These are phyloP conservation scores for Cygnus buccinator DNA, from an alignment of 2,113 vertebrate genomes.

Conservation along the genomic window DNA sequence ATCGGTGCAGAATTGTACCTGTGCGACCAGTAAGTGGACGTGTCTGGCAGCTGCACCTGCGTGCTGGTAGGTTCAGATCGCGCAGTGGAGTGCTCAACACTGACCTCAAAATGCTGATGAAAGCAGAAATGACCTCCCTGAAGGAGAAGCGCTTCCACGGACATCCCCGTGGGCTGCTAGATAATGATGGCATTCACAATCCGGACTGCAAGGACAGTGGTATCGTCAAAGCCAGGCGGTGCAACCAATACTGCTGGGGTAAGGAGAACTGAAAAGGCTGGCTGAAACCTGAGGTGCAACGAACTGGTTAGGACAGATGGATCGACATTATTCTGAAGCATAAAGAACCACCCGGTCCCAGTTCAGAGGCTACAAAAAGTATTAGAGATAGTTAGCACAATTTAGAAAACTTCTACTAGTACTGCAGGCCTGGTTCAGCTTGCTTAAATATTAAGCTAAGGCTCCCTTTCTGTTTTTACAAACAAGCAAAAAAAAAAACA, in stretches of 20 bases:
- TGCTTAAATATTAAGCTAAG: neutral
- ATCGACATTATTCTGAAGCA: constrained; percentile 70
- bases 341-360: neutral
- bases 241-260: constrained; percentile 84
- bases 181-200: constrained; percentile 87
- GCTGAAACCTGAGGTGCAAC: constrained; percentile 72
- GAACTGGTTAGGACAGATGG: constrained; percentile 81
- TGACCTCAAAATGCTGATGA: constrained; percentile 89
- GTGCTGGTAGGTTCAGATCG: neutral
- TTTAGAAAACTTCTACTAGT: neutral
- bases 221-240: constrained; percentile 85
- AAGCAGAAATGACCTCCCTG: constrained; percentile 76
- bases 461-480: constrained; percentile 17
- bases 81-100: constrained; percentile 34
- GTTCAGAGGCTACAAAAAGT: neutral
- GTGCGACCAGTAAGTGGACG: constrained; percentile 49
- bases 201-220: constrained; percentile 79
- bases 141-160: constrained; percentile 23
- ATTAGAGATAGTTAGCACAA: neutral
- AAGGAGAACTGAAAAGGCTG: constrained; percentile 82
- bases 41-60: constrained; percentile 48
- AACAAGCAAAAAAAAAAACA: too few species aligned
- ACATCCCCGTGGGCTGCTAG: constrained; percentile 73
- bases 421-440: neutral
- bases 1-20: constrained; percentile 21